These are phyloP conservation scores for Bicyclus anynana DNA, from an alignment of 1,140 invertebrate genomes.

Conservation along the genomic window DNA sequence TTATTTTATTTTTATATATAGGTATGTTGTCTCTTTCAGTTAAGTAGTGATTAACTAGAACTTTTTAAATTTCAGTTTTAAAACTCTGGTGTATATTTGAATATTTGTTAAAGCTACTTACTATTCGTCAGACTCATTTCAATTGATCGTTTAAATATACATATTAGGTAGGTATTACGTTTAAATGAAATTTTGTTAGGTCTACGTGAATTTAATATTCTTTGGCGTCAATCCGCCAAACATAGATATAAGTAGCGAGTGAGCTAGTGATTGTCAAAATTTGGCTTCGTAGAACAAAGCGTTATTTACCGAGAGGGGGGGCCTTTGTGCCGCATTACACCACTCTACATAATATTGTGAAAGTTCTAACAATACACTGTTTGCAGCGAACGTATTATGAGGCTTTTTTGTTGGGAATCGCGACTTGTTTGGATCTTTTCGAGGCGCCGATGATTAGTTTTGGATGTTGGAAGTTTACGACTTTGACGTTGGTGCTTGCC, in stretches of 20 bases:
- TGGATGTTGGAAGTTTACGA: constrained; percentile 17
- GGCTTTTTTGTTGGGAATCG: constrained; percentile 51
- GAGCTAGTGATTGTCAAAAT: constrained; percentile 77
- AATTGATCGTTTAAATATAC: no score
- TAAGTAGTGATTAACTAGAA: no score
- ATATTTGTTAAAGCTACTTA: no score
- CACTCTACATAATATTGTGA: constrained; percentile 76
- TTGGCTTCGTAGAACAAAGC: constrained; percentile 76
- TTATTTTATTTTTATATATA: no score
- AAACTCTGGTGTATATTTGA: no score
- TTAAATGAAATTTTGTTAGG: no score
- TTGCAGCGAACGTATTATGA: constrained; percentile 62
- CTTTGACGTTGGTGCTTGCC: constrained; percentile 14
- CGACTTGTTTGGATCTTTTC: constrained; percentile 52
- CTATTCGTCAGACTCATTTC: no score
- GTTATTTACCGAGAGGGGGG: constrained; percentile 69
- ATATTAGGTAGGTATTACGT: no score
- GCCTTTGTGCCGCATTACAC: constrained; percentile 70
- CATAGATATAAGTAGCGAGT: constrained; percentile 57
- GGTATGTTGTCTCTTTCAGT: no score
- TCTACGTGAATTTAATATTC: constrained; percentile 28
- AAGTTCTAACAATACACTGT: constrained; percentile 69
- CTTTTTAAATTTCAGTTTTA: no score
- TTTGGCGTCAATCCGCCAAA: constrained; percentile 42
- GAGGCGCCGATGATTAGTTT: constrained; percentile 51